A percentile compares a stretch with the other conserved stretches of the same genome.
Evolutionary conservation across 2,888 invertebrate species (phyloP).

Genomic region (Eulithis testata): DNA sequence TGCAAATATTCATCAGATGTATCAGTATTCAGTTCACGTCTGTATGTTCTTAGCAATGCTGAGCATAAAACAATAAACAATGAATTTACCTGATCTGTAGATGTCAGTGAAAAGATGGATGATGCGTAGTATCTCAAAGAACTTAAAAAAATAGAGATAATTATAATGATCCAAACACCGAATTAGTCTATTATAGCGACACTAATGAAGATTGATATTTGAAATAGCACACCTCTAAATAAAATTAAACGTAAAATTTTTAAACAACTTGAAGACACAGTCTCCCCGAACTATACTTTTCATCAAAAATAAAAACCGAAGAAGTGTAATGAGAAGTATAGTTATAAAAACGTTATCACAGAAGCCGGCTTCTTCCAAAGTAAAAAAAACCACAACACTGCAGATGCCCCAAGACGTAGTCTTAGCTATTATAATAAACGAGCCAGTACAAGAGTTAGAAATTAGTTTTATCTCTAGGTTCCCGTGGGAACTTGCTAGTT

Average conservation of each 20-base stretch:
- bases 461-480: conserved; percentile 26
- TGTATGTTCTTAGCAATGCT: background rate
- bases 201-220: background rate
- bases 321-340: no score
- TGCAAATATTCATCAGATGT: background rate
- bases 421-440: conserved; percentile 7
- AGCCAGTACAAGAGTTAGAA: conserved; percentile 9
- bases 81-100: background rate
- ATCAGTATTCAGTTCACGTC: no score
- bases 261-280: no score
- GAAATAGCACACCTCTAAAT: background rate
- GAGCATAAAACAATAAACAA: background rate
- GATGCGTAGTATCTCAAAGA: no score
- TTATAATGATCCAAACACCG: no score
- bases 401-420: background rate
- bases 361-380: background rate
- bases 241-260: background rate
- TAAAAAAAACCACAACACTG: background rate
- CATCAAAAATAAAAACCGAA: no score
- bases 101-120: background rate
- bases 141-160: no score
- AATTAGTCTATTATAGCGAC: no score
- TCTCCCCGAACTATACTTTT: no score
- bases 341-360: no score
- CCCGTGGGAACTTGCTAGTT: conserved; percentile 19